Evolutionary conservation across 1,140 invertebrate genomes (phyloP).

Genomic region (Drosophila arawakana): DNA sequence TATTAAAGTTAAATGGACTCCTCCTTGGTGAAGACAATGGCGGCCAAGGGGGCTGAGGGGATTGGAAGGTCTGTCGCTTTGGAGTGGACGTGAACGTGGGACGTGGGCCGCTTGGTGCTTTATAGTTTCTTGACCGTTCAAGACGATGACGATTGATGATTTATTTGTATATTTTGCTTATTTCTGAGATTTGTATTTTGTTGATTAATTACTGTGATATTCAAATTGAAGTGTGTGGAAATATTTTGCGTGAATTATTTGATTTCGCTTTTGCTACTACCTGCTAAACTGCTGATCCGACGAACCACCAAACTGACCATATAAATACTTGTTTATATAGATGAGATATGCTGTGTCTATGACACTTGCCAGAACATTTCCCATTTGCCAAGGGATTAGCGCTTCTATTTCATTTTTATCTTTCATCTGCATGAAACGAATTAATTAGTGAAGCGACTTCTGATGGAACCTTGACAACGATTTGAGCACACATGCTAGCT

Average conservation of each 20-base stretch:
- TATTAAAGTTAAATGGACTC: slow-evolving; percentile 74
- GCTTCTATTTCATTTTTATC: slow-evolving; percentile 1
- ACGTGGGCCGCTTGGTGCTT: slow-evolving; percentile 55
- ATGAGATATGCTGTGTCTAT: slow-evolving; percentile 64
- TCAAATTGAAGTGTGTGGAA: slow-evolving; percentile 78
- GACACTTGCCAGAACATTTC: slow-evolving; percentile 53
- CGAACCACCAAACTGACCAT: background rate
- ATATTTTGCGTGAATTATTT: slow-evolving; percentile 61
- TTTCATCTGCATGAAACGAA: slow-evolving; percentile 28
- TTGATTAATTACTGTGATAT: slow-evolving; percentile 81
- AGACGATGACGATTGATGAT: slow-evolving; percentile 73
- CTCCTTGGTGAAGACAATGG: slow-evolving; percentile 47
- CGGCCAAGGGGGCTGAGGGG: background rate
- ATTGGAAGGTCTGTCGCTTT: slow-evolving; percentile 7
- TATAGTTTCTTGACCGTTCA: slow-evolving; percentile 77
- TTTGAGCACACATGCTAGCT: slow-evolving; percentile 16
- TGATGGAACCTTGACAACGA: slow-evolving; percentile 31
- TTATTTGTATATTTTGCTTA: slow-evolving; percentile 73
- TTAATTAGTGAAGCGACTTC: slow-evolving; percentile 49
- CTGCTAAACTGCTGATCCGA: slow-evolving; percentile 25
- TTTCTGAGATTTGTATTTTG: slow-evolving; percentile 54
- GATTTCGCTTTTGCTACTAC: slow-evolving; percentile 40
- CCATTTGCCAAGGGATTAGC: slow-evolving; percentile 53
- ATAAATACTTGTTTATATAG: background rate
- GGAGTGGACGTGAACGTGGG: slow-evolving; percentile 56